Evolutionary conservation across 2,888 invertebrate species (phyloP).

Genomic region (Cataglyphis rosenhaueri): DNA sequence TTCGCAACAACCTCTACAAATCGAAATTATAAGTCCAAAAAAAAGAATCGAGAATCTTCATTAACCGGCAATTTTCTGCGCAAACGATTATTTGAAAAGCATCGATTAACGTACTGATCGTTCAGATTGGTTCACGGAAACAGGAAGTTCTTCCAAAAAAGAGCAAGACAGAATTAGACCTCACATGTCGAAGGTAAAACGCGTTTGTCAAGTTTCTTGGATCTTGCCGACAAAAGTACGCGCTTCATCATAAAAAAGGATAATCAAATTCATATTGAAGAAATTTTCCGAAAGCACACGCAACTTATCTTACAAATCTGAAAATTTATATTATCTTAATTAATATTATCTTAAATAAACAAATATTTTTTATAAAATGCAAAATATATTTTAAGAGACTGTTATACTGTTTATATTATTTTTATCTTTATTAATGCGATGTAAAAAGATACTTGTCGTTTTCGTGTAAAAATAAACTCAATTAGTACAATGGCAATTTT

Average conservation of each 20-base stretch:
- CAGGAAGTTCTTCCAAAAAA: constrained; percentile 44
- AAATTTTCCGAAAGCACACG: background rate
- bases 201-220: constrained; percentile 37
- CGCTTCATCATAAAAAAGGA: constrained; percentile 22
- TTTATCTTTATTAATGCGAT: background rate
- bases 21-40: background rate
- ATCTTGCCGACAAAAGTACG: constrained; percentile 33
- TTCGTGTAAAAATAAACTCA: background rate
- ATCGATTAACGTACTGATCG: constrained; percentile 47
- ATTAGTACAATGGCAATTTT: constrained; percentile 32
- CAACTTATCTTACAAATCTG: background rate
- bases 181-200: constrained; percentile 48
- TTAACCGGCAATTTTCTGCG: constrained; percentile 39
- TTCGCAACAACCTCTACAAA: constrained; percentile 10
- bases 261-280: background rate
- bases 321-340: background rate
- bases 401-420: background rate
- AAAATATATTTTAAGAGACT: background rate
- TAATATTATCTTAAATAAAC: background rate
- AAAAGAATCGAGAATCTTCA: constrained; percentile 26
- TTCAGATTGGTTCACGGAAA: constrained; percentile 54
- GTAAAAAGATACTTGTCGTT: background rate
- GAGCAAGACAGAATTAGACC: constrained; percentile 40
- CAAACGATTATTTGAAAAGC: constrained; percentile 49
- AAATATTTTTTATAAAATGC: background rate